Evolutionary conservation across 2,797 vertebrate genomes (phyloP).

Genomic region (Muraenolepis orangiensis): DNA sequence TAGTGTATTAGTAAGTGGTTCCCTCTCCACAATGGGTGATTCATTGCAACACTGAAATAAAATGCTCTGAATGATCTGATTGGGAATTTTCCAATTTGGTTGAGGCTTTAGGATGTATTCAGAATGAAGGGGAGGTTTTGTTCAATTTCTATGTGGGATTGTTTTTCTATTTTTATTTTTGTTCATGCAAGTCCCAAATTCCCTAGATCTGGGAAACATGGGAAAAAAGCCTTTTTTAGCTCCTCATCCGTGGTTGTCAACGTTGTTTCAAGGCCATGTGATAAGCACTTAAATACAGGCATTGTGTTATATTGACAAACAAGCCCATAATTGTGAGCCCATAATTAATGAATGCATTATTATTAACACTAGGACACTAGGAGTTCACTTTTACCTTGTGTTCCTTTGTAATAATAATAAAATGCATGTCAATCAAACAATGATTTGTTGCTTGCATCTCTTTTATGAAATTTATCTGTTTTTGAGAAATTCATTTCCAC

Average conservation of each 20-base stretch:
- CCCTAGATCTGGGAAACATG: not conserved
- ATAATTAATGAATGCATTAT: not conserved
- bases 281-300: not conserved
- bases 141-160: slow-evolving; percentile 50
- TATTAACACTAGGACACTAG: not conserved
- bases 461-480: not conserved
- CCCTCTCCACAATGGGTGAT: not conserved
- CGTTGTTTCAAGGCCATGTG: not conserved
- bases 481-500: not conserved
- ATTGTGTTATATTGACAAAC: not conserved
- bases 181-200: too few species aligned
- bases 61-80: not conserved
- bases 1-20: not conserved
- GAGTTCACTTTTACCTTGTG: too few species aligned
- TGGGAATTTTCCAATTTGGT: not conserved
- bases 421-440: not conserved
- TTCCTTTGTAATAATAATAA: too few species aligned
- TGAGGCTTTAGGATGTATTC: slow-evolving; percentile 55
- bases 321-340: not conserved
- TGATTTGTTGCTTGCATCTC: not conserved
- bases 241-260: not conserved
- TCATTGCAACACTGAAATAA: not conserved
- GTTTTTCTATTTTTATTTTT: not conserved
- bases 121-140: slow-evolving; percentile 45
- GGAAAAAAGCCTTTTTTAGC: not conserved